Evolutionary conservation across 2,888 invertebrate species (phyloP).

Genomic region (Anoncus sp.): DNA sequence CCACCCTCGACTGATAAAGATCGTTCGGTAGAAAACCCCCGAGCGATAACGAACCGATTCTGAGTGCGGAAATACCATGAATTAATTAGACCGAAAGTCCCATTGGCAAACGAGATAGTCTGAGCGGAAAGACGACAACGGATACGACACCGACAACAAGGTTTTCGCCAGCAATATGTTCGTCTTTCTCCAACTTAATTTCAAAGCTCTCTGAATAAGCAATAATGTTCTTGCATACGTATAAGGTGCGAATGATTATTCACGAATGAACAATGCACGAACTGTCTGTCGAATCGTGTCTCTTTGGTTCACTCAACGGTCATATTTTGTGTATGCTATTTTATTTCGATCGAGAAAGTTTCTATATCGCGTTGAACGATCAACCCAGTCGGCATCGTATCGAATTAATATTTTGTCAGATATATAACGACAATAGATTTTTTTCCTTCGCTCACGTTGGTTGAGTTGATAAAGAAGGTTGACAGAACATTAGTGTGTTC

Average conservation of each 20-base stretch:
- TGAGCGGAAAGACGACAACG: constrained; percentile 44
- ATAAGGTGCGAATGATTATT: constrained; percentile 57
- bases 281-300: constrained; percentile 4
- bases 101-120: constrained; percentile 41
- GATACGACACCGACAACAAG: constrained; percentile 63
- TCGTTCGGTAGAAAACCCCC: constrained; percentile 7
- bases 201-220: constrained; percentile 33
- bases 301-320: neutral
- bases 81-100: constrained; percentile 72
- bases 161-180: constrained; percentile 40
- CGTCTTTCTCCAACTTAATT: constrained; percentile 26
- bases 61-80: constrained; percentile 59
- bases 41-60: constrained; percentile 34
- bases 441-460: too few relatives aligned
- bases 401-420: too few relatives aligned
- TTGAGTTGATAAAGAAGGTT: too few relatives aligned
- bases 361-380: too few relatives aligned
- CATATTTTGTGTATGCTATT: constrained; percentile 7
- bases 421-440: too few relatives aligned
- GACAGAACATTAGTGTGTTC: too few relatives aligned
- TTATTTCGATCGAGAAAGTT: neutral
- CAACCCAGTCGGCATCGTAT: too few relatives aligned
- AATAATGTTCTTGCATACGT: constrained; percentile 64
- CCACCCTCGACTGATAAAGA: constrained; percentile 27
- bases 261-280: constrained; percentile 13